A percentile compares a stretch with the other conserved stretches of the same genome.
These are phyloP conservation scores for Phengaris arion DNA, from an alignment of 2,888 invertebrate species.

Conservation along the genomic window DNA sequence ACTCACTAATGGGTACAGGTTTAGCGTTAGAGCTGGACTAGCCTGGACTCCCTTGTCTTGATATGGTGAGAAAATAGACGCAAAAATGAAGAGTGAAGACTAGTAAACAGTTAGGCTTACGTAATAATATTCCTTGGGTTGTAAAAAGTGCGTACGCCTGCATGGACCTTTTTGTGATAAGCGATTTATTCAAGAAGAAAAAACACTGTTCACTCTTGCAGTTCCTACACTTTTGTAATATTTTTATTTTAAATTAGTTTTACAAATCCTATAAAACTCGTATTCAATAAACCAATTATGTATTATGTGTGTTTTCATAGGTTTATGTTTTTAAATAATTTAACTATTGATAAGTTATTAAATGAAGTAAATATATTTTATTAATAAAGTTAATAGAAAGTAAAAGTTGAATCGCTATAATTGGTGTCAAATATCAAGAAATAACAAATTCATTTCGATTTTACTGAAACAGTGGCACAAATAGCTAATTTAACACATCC, in stretches of 20 bases:
- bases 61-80: constrained; percentile 26
- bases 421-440: constrained; percentile 15
- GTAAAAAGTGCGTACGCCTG: constrained; percentile 18
- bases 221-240: not conserved
- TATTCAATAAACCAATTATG: no score
- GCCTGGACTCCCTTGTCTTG: constrained; percentile 35
- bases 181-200: not conserved
- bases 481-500: constrained; percentile 13
- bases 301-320: no score
- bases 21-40: constrained; percentile 54
- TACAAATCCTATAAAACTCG: no score
- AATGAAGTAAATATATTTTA: not conserved
- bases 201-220: not conserved
- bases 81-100: constrained; percentile 33
- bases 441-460: constrained; percentile 2
- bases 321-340: no score
- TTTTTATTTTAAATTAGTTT: no score
- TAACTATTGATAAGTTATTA: no score
- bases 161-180: not conserved
- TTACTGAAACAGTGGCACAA: not conserved
- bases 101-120: constrained; percentile 38
- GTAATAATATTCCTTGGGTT: constrained; percentile 36
- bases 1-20: constrained; percentile 76
- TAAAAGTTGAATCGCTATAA: constrained; percentile 2
- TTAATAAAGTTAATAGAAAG: not conserved